phyloP scores from a whole-genome alignment of 2,888 invertebrate genomes.

The Acheta domesticus region DNA sequence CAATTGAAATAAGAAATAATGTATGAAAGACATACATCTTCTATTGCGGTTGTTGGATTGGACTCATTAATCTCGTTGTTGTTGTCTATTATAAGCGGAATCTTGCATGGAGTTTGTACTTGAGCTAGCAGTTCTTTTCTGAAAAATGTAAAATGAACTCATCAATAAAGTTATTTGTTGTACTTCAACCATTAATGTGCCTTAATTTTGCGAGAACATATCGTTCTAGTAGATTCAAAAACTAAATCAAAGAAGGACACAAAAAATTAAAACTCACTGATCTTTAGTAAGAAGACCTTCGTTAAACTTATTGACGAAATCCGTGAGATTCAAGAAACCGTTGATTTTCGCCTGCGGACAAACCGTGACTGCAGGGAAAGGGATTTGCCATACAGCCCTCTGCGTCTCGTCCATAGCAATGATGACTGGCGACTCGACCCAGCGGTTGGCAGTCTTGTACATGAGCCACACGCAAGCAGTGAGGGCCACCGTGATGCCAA shows the following conservation, averaged over 20 bases:
- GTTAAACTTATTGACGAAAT: too few relatives aligned
- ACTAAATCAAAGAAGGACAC: too few relatives aligned
- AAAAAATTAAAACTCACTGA: too few relatives aligned
- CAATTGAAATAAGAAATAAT: too few relatives aligned
- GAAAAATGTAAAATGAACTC: not conserved
- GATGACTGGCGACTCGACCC: not conserved
- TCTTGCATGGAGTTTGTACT: not conserved
- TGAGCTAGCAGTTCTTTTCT: not conserved
- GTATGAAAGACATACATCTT: too few relatives aligned
- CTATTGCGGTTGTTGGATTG: too few relatives aligned
- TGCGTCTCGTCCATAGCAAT: not conserved
- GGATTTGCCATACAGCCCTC: not conserved
- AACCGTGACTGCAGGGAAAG: not conserved
- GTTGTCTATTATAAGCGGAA: not conserved
- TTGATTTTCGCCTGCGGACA: constrained; percentile 7
- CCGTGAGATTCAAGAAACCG: too few relatives aligned
- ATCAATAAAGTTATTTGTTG: too few relatives aligned
- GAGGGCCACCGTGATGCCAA: not conserved
- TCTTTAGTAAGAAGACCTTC: too few relatives aligned
- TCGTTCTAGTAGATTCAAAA: too few relatives aligned
- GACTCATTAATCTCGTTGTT: not conserved
- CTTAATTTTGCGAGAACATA: too few relatives aligned
- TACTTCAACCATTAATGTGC: too few relatives aligned
- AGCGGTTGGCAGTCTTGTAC: not conserved
- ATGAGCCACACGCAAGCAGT: not conserved